phyloP scores from a whole-genome alignment of 2,888 invertebrate species.

The Dasypolia templi region DNA sequence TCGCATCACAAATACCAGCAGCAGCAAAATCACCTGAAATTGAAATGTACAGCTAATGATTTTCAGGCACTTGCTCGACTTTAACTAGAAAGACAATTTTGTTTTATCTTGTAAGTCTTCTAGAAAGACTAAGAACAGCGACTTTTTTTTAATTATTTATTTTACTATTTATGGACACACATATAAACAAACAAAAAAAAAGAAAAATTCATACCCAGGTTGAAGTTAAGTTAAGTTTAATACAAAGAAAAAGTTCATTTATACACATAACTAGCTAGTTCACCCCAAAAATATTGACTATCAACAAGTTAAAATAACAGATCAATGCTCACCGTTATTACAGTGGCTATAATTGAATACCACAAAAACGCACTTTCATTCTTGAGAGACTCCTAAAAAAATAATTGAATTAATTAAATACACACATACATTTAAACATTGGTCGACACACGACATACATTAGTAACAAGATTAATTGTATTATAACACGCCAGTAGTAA shows the following conservation, averaged over 20 bases:
- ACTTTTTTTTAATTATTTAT: too few species aligned
- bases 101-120: too few species aligned
- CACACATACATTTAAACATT: too few species aligned
- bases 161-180: too few species aligned
- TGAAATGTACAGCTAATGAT: not conserved
- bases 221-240: too few species aligned
- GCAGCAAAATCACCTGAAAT: conserved; percentile 92
- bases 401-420: conserved; percentile 18
- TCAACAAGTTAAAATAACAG: conserved; percentile 1
- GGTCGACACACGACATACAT: conserved; percentile 22
- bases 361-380: conserved; percentile 96
- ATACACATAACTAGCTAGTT: not conserved
- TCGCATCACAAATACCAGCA: conserved; percentile 94
- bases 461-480: conserved; percentile 5
- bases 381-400: conserved; percentile 94
- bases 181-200: too few species aligned
- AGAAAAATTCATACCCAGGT: too few species aligned
- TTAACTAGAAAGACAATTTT: not conserved
- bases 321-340: conserved; percentile 94
- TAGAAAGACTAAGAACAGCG: too few species aligned
- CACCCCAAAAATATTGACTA: conserved; percentile 5
- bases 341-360: conserved; percentile 96
- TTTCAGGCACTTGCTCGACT: not conserved
- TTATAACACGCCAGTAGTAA: conserved; percentile 4
- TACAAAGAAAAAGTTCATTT: not conserved